phyloP scores from a whole-genome alignment of 2,888 invertebrate species.

The Loripinus fragilis region DNA sequence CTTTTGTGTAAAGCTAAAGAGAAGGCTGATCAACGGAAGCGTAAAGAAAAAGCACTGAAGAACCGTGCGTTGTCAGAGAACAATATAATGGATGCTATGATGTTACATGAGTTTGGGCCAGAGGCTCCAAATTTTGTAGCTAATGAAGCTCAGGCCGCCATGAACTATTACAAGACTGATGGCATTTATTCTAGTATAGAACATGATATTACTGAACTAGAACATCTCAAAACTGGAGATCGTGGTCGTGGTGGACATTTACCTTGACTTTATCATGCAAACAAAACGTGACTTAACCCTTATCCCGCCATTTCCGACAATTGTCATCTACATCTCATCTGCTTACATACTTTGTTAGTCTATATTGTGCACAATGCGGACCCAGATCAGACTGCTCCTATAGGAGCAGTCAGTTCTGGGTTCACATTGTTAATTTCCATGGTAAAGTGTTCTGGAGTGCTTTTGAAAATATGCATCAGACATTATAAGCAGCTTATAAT shows the following conservation, averaged over 20 bases:
- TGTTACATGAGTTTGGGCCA: constrained; percentile 72
- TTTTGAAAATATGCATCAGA: too few species aligned
- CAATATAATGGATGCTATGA: constrained; percentile 74
- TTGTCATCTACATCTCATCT: too few species aligned
- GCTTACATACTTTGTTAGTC: too few species aligned
- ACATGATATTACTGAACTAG: neutral
- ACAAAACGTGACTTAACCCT: too few species aligned
- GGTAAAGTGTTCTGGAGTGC: too few species aligned
- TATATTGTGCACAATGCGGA: neutral
- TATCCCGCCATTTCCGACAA: too few species aligned
- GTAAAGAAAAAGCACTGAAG: constrained; percentile 53
- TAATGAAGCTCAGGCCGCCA: constrained; percentile 38
- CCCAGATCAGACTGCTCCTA: neutral
- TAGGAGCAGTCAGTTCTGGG: neutral
- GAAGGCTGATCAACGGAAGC: constrained; percentile 60
- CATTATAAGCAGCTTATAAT: too few species aligned
- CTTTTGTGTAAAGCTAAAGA: constrained; percentile 70
- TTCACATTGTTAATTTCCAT: neutral
- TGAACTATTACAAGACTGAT: neutral
- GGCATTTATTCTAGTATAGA: neutral
- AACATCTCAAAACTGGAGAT: neutral
- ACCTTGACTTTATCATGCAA: neutral
- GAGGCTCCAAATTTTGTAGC: constrained; percentile 29
- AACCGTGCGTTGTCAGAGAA: constrained; percentile 52
- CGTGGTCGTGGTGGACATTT: neutral